These are phyloP conservation scores for Caenorhabditis tropicalis DNA, from an alignment of 1,140 invertebrate species.

Conservation along the genomic window DNA sequence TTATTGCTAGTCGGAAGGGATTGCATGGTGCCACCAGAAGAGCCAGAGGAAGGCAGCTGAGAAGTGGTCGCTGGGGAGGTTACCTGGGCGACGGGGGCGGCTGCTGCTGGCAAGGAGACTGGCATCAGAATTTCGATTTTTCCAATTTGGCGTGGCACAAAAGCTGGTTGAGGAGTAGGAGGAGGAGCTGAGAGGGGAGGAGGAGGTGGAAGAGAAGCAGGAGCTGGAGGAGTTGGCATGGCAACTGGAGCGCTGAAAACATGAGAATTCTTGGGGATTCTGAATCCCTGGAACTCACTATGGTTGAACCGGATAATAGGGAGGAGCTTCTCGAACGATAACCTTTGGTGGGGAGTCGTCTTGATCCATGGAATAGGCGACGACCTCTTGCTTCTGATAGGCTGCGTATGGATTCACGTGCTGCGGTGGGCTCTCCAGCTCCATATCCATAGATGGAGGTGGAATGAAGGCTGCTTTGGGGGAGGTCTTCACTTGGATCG, in stretches of 20 bases:
- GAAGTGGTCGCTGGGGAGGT: neutral
- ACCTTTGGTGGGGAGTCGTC: neutral
- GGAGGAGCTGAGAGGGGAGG: neutral
- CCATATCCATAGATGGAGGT: neutral
- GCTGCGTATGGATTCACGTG: neutral
- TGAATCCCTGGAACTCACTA: too few species aligned
- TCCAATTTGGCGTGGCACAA: constrained; percentile 8
- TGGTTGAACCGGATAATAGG: neutral
- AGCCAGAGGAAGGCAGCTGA: neutral
- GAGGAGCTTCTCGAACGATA: neutral
- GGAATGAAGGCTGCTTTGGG: neutral
- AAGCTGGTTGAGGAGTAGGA: neutral
- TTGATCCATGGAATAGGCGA: neutral
- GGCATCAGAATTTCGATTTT: constrained; percentile 19
- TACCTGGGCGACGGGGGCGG: neutral
- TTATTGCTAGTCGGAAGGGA: too few species aligned
- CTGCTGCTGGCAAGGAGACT: neutral
- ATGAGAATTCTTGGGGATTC: too few species aligned
- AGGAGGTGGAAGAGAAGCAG: neutral
- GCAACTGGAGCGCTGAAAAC: neutral
- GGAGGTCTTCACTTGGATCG: neutral
- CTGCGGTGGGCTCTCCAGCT: neutral
- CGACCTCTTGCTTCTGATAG: neutral
- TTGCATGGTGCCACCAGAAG: too few species aligned
- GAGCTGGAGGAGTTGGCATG: neutral